Conservation (phyloP, 1,140 invertebrate genomes). For the Cecropterus lyciades region DNA sequence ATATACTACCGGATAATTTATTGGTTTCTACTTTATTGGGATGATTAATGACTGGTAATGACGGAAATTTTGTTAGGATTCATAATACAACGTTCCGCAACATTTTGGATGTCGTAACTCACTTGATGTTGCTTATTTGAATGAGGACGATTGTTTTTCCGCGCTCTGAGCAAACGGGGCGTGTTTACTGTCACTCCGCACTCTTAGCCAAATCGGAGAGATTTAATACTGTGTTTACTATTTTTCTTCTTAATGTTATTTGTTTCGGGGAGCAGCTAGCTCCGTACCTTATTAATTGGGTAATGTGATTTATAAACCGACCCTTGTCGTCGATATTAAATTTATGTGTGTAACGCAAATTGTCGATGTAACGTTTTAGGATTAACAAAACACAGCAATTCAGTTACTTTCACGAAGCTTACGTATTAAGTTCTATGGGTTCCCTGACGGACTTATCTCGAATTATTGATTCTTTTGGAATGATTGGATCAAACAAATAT, state of each 20-base stretch:
- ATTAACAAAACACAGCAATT: neutral
- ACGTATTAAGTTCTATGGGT: too few relatives aligned
- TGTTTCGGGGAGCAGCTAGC: conserved; percentile 13
- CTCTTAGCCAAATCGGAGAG: neutral
- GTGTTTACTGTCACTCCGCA: conserved; percentile 17
- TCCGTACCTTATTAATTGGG: conserved; percentile 27
- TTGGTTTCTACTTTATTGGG: too few relatives aligned
- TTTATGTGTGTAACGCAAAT: too few relatives aligned
- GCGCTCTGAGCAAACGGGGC: conserved; percentile 1
- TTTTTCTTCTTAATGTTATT: conserved; percentile 37
- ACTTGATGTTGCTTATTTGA: neutral
- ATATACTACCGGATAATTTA: too few relatives aligned
- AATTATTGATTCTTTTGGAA: too few relatives aligned
- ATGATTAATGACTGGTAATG: too few relatives aligned
- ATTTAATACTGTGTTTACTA: conserved; percentile 42
- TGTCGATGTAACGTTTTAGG: neutral
- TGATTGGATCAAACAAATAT: too few relatives aligned
- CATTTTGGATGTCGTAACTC: neutral
- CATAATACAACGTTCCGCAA: neutral
- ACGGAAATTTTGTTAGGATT: too few relatives aligned
- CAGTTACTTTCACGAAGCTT: too few relatives aligned
- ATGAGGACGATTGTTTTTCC: neutral
- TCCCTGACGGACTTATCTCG: too few relatives aligned
- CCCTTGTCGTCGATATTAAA: conserved; percentile 10
- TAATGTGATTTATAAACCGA: conserved; percentile 21